A percentile compares a stretch with the other conserved stretches of the same genome.
Conservation (phyloP, 2,113 vertebrate species). For the Plotosus lineatus region DNA sequence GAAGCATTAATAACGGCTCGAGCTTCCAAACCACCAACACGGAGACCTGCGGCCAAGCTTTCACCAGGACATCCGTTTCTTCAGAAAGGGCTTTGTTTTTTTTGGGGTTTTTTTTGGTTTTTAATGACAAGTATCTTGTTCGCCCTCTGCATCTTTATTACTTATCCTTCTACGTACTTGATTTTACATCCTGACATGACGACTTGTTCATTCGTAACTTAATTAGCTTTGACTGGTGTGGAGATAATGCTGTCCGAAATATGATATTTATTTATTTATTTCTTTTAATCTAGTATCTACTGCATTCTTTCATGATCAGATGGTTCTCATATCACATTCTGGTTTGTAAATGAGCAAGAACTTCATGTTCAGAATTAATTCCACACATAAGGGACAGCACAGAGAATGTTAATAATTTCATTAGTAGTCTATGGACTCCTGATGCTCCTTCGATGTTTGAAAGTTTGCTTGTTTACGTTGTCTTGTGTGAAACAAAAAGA, state of each 20-base stretch:
- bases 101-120: too few species aligned
- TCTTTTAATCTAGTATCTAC: too few species aligned
- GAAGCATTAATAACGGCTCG: constrained; percentile 67
- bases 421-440: constrained; percentile 46
- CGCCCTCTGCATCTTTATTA: constrained; percentile 15
- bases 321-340: neutral
- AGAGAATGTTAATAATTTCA: constrained; percentile 40
- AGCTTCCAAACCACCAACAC: constrained; percentile 43
- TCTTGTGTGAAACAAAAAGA: constrained; percentile 57
- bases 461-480: constrained; percentile 39
- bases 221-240: neutral
- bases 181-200: neutral
- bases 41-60: constrained; percentile 32
- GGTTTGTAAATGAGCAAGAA: neutral
- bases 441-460: constrained; percentile 40
- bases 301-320: neutral
- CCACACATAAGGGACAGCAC: constrained; percentile 53
- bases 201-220: neutral
- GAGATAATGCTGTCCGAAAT: neutral
- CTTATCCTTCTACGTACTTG: neutral
- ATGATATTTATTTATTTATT: neutral
- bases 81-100: constrained; percentile 54
- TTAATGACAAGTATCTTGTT: constrained; percentile 33
- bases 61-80: constrained; percentile 67
- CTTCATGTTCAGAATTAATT: neutral